Evolutionary conservation across 2,113 vertebrate species (phyloP).

Genomic region (Hippocampus zosterae): DNA sequence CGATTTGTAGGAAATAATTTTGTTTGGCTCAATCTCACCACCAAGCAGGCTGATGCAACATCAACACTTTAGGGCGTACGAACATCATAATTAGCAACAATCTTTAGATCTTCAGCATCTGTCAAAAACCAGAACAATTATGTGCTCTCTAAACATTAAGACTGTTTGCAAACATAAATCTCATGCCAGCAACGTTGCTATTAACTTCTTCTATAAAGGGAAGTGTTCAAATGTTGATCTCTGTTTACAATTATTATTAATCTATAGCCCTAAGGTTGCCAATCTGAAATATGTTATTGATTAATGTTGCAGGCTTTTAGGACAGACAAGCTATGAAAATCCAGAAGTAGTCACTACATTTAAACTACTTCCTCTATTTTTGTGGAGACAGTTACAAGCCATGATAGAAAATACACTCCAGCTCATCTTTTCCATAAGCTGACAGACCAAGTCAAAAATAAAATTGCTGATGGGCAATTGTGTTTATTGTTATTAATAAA

Average conservation of each 20-base stretch:
- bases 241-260: not conserved
- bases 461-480: conserved; percentile 34
- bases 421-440: conserved; percentile 49
- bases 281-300: not conserved
- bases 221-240: not conserved
- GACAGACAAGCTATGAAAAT: conserved; percentile 24
- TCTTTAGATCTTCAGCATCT: conserved; percentile 18
- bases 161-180: not conserved
- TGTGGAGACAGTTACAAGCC: conserved; percentile 43
- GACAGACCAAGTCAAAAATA: conserved; percentile 29
- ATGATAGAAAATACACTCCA: conserved; percentile 58
- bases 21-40: conserved; percentile 51
- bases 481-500: conserved; percentile 27
- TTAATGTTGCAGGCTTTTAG: conserved; percentile 19
- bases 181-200: not conserved
- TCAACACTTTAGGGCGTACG: conserved; percentile 42
- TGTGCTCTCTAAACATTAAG: not conserved
- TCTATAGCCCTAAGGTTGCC: not conserved
- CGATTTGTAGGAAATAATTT: conserved; percentile 49
- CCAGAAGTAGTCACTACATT: conserved; percentile 39
- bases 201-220: not conserved
- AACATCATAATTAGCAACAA: conserved; percentile 29
- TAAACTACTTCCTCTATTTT: conserved; percentile 62
- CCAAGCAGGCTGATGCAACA: conserved; percentile 53
- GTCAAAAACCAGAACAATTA: conserved; percentile 6